Percentiles rank a stretch among this genome's conserved stretches.
phyloP scores from a whole-genome alignment of 2,888 invertebrate species.

The Lampropteryx suffumata region DNA sequence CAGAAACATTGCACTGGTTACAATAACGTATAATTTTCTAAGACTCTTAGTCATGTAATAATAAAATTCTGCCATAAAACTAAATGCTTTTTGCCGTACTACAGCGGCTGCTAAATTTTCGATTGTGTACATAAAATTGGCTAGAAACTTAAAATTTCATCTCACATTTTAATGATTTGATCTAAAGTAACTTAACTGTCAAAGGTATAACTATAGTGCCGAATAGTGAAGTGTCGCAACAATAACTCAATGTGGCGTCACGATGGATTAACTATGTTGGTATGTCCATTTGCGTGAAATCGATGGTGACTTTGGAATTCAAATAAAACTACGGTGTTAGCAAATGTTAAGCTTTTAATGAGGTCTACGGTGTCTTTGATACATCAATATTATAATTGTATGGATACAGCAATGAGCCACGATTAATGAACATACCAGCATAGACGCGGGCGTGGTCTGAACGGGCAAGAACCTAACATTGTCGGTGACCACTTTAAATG shows the following conservation, averaged over 20 bases:
- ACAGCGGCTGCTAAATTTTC: conserved; percentile 10
- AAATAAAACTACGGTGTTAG: conserved; percentile 74
- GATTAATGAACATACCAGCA: conserved; percentile 77
- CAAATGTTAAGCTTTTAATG: conserved; percentile 75
- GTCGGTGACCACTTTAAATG: conserved; percentile 30
- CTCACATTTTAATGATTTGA: conserved; percentile 49
- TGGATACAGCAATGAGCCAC: conserved; percentile 54
- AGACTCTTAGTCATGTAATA: conserved; percentile 30
- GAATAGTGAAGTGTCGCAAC: conserved; percentile 6
- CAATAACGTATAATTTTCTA: conserved; percentile 30
- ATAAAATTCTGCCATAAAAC: conserved; percentile 66
- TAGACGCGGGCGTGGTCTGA: conserved; percentile 44
- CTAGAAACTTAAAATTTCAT: conserved; percentile 46
- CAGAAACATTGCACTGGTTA: conserved; percentile 57
- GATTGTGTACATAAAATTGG: conserved; percentile 37
- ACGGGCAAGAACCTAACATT: conserved; percentile 42
- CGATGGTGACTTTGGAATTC: conserved; percentile 46
- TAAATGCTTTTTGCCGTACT: conserved; percentile 56
- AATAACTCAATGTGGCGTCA: conserved; percentile 31
- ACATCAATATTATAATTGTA: conserved; percentile 52
- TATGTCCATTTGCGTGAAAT: conserved; percentile 65
- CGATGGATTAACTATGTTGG: conserved; percentile 60
- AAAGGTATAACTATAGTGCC: conserved; percentile 25
- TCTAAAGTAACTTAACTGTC: conserved; percentile 44
- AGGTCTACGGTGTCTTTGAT: conserved; percentile 67